Evolutionary conservation across 2,113 vertebrate genomes (phyloP).

Genomic region (Rattus rattus): DNA sequence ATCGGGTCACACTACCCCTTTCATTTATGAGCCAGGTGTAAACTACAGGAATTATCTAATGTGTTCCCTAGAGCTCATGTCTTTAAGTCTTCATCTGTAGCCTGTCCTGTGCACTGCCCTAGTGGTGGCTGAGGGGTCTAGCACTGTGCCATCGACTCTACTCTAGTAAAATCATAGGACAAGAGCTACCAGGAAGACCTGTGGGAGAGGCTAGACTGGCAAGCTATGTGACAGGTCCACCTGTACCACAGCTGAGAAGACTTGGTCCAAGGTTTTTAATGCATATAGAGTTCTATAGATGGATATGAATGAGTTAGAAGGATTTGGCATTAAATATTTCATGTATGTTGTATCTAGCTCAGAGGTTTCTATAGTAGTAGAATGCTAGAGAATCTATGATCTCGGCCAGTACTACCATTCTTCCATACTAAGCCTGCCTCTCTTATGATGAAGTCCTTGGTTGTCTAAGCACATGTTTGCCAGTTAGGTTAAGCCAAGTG

Average conservation of each 20-base stretch:
- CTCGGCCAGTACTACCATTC: background rate
- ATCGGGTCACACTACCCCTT: fast-evolving
- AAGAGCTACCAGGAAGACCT: background rate
- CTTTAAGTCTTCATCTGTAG: background rate
- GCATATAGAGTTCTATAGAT: background rate
- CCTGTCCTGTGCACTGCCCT: no score
- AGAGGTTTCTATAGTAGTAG: background rate
- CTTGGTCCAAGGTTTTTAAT: background rate
- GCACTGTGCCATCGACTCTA: background rate
- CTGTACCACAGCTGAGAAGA: fast-evolving
- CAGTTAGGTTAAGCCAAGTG: background rate
- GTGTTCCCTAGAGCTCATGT: background rate
- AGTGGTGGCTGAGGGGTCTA: background rate
- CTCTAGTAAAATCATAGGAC: fast-evolving
- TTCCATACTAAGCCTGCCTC: background rate
- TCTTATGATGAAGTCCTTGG: background rate
- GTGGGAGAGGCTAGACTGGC: no score
- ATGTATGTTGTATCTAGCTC: background rate
- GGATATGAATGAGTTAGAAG: background rate
- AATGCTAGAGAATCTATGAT: fast-evolving
- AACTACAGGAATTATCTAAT: background rate
- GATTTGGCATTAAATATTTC: background rate
- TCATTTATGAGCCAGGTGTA: fast-evolving
- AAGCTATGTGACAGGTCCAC: background rate
- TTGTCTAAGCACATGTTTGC: background rate